Evolutionary conservation across 2,797 vertebrate genomes (phyloP).

Genomic region (Dendrocincla fuliginosa): DNA sequence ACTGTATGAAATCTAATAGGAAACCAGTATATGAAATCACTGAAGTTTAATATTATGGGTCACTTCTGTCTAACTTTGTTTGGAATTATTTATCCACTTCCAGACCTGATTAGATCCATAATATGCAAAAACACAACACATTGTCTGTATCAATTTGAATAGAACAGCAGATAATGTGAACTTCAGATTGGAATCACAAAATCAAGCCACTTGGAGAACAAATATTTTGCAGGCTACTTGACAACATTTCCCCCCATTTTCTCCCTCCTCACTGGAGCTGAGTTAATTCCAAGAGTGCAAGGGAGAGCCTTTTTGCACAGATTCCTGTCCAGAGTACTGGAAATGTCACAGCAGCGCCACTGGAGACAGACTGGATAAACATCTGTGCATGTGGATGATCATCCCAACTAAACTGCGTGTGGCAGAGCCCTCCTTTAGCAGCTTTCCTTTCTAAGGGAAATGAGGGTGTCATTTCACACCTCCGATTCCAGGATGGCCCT

Average conservation of each 20-base stretch:
- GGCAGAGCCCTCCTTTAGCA: background rate
- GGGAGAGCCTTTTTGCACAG: background rate
- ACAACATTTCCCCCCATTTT: background rate
- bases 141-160: background rate
- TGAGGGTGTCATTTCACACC: background rate
- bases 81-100: background rate
- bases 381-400: conserved; percentile 6
- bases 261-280: background rate
- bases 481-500: background rate
- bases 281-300: background rate
- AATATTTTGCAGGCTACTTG: background rate
- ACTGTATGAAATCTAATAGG: background rate
- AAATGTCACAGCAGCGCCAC: background rate
- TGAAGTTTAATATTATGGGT: background rate
- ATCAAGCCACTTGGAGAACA: background rate
- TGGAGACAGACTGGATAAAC: background rate
- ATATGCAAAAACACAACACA: background rate
- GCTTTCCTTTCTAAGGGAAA: background rate
- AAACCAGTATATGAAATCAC: background rate
- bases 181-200: background rate
- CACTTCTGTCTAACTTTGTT: background rate
- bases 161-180: background rate
- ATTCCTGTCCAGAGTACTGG: conserved; percentile 14
- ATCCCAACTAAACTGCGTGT: background rate
- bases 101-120: background rate